Conservation (phyloP, 2,113 vertebrate species). For the Chroicocephalus ridibundus region DNA sequence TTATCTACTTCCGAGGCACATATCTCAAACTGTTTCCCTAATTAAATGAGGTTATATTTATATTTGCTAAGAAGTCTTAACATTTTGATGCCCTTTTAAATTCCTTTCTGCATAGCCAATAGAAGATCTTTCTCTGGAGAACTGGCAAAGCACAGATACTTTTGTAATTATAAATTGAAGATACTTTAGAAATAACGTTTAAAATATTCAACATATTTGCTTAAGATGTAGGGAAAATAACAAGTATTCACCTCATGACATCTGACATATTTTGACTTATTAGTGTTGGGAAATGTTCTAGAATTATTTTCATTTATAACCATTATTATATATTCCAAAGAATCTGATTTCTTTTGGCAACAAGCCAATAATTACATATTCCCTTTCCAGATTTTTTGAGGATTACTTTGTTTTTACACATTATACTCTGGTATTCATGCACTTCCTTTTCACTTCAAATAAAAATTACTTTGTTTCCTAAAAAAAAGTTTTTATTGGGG, state of each 20-base stretch:
- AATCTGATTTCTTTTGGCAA: not conserved
- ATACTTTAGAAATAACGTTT: slow-evolving; percentile 20
- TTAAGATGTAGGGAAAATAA: not conserved
- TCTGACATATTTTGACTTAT: not conserved
- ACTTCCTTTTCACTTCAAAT: not conserved
- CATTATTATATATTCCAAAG: not conserved
- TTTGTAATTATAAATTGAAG: not conserved
- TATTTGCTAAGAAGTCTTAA: slow-evolving; percentile 62
- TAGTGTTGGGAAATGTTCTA: not conserved
- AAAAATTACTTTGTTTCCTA: not conserved
- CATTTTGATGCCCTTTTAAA: slow-evolving; percentile 67
- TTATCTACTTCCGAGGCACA: not conserved
- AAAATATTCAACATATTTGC: not conserved
- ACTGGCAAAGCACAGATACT: not conserved
- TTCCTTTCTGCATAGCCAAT: slow-evolving; percentile 54
- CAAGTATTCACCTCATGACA: not conserved
- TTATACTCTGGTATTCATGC: not conserved
- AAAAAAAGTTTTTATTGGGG: not conserved
- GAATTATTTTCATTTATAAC: not conserved
- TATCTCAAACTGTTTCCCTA: slow-evolving; percentile 28
- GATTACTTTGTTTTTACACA: not conserved
- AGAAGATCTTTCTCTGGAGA: not conserved
- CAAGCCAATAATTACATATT: not conserved
- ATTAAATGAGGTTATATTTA: slow-evolving; percentile 46
- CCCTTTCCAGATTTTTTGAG: not conserved